A percentile compares a stretch with the other conserved stretches of the same genome.
phyloP scores from a whole-genome alignment of 1,140 invertebrate genomes.

The Ceratitis capitata region DNA sequence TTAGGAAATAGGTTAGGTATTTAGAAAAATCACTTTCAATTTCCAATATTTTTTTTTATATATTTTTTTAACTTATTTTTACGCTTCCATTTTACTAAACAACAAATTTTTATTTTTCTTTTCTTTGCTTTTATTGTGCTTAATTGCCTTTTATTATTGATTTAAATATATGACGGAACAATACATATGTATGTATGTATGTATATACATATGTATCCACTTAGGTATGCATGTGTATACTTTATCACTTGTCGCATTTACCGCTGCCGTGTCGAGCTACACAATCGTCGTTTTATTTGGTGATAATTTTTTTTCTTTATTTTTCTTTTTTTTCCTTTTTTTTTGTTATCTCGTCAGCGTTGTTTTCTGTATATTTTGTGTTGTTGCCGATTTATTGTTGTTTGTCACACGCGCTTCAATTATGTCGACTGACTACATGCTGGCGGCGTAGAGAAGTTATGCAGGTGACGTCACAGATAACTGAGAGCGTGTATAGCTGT shows the following conservation, averaged over 20 bases:
- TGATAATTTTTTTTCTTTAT: background rate
- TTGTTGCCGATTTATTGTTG: background rate
- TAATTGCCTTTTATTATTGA: background rate
- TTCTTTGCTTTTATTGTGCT: background rate
- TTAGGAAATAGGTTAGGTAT: background rate
- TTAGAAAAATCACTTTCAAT: background rate
- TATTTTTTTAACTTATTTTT: too few species aligned
- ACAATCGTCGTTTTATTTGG: background rate
- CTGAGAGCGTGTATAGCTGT: background rate
- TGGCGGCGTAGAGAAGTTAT: background rate
- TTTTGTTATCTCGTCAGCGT: background rate
- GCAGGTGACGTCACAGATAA: background rate
- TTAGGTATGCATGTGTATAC: background rate
- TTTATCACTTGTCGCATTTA: background rate
- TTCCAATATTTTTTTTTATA: too few species aligned
- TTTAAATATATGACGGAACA: too few species aligned
- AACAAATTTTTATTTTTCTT: background rate
- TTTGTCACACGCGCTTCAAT: constrained; percentile 16
- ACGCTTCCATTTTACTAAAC: background rate
- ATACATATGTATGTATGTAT: background rate
- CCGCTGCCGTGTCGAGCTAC: background rate
- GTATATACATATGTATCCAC: background rate
- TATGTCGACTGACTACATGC: background rate
- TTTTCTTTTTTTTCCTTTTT: background rate
- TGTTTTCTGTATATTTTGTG: background rate